Conservation (phyloP, 2,113 vertebrate species). For the Indri indri region DNA sequence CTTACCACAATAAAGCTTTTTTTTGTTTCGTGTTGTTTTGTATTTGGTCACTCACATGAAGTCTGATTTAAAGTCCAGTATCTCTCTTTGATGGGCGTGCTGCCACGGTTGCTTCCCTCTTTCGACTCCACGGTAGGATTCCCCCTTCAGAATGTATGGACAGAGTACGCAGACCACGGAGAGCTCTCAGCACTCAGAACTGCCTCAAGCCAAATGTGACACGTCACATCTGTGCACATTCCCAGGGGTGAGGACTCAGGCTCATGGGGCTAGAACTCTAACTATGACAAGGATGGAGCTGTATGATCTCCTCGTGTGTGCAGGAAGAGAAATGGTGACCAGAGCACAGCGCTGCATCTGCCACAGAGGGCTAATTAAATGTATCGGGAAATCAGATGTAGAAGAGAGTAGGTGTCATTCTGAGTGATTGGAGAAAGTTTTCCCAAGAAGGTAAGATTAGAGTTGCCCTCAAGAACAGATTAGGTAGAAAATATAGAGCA, state of each 20-base stretch:
- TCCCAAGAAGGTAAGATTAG: neutral
- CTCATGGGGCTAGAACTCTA: neutral
- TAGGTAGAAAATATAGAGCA: neutral
- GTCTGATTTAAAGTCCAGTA: neutral
- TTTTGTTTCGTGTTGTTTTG: neutral
- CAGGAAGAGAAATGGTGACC: neutral
- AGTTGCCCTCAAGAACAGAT: neutral
- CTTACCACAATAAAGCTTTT: neutral
- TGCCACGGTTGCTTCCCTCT: neutral
- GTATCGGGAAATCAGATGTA: neutral
- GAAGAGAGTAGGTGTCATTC: neutral
- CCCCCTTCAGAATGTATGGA: neutral
- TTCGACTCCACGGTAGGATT: neutral
- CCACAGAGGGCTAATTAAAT: neutral
- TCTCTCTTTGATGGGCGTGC: neutral
- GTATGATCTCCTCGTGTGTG: too few relatives aligned
- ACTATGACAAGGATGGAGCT: neutral
- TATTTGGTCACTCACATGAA: neutral
- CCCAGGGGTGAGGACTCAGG: neutral
- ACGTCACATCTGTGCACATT: fast-evolving
- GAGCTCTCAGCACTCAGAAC: fast-evolving
- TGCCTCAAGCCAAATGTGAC: neutral
- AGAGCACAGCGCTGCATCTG: neutral
- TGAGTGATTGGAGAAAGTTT: neutral
- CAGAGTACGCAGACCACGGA: neutral